Percentiles rank a stretch among this genome's conserved stretches.
phyloP scores from a whole-genome alignment of 2,888 invertebrate species.

The Thysanoteuthis rhombus region DNA sequence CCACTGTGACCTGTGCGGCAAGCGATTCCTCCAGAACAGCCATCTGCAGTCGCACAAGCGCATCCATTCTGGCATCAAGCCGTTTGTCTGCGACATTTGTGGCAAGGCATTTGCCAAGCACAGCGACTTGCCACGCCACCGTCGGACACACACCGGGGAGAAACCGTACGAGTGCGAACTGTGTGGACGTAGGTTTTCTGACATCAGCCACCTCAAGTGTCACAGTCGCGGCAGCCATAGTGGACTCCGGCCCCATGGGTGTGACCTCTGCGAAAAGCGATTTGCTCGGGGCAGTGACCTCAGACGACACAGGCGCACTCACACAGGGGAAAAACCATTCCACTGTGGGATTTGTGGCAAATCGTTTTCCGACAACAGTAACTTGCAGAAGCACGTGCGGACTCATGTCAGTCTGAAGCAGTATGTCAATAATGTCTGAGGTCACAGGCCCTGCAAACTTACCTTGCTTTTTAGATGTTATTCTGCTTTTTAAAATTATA shows the following conservation, averaged over 20 bases:
- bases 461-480: background rate
- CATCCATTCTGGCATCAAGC: background rate
- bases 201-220: conserved; percentile 15
- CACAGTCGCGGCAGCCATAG: conserved; percentile 18
- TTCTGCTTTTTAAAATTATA: background rate
- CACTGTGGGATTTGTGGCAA: background rate
- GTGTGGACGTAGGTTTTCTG: background rate
- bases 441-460: background rate
- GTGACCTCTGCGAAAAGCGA: background rate
- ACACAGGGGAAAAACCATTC: background rate
- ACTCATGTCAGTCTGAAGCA: background rate
- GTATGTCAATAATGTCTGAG: background rate
- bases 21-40: conserved; percentile 13
- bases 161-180: background rate
- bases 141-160: background rate
- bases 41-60: background rate
- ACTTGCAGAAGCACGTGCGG: background rate
- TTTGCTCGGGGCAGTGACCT: conserved; percentile 22
- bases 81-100: conserved; percentile 13
- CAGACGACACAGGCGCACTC: background rate
- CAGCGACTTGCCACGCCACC: background rate
- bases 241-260: background rate
- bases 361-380: background rate
- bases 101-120: background rate
- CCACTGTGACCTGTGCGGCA: conserved; percentile 13